Conservation (phyloP, 2,113 vertebrate species). For the Heterochromis multidens region DNA sequence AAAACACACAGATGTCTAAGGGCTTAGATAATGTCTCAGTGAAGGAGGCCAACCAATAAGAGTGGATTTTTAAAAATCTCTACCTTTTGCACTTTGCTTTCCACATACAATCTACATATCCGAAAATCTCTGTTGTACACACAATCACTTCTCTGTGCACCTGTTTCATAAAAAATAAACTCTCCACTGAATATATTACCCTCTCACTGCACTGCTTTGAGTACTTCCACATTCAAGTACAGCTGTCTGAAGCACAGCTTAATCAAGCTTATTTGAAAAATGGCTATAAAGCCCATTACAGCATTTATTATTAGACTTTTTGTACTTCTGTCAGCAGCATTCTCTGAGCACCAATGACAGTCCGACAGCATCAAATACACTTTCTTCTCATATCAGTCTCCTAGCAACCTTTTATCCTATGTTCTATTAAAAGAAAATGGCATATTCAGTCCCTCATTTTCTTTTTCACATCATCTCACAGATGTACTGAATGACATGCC, state of each 20-base stretch:
- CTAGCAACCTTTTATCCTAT: constrained; percentile 36
- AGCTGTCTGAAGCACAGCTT: not conserved
- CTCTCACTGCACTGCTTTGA: not conserved
- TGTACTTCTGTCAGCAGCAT: not conserved
- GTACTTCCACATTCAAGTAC: not conserved
- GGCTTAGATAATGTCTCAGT: no score
- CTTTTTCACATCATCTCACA: not conserved
- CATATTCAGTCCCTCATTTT: not conserved
- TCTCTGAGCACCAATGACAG: not conserved
- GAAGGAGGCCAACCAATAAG: no score
- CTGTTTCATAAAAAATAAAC: not conserved
- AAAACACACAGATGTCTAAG: no score
- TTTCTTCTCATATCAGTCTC: constrained; percentile 25
- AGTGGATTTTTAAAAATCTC: no score
- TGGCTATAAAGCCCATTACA: no score
- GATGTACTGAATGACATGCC: not conserved
- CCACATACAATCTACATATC: no score
- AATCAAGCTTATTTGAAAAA: not conserved
- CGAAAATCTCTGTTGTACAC: no score
- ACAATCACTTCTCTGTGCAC: not conserved
- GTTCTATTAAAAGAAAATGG: not conserved
- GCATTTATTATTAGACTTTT: not conserved
- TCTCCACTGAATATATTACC: not conserved
- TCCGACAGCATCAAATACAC: not conserved
- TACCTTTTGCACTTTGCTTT: no score